Base-by-base conservation (phyloP, 2,113 vertebrate species). In the Leucoraja erinaceus region DNA sequence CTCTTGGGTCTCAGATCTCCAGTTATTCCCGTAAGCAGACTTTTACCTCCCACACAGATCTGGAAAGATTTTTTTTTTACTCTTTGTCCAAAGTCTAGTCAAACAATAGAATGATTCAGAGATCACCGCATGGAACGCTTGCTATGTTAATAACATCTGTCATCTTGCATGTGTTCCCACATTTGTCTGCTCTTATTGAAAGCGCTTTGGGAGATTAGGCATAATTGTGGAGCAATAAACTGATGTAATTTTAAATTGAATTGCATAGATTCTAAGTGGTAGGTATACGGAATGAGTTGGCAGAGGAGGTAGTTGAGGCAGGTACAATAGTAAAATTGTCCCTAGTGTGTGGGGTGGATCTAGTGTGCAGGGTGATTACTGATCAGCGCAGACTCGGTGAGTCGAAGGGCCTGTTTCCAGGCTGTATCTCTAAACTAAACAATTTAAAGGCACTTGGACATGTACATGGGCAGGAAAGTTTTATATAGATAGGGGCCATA, bases 1-100 rank as follows among this genome's bases (percentile, higher is more conserved):
- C 78, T 9, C 78, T 81, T 8, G 47, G 4, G 31, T 81, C 61
- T n/a, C 61, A 86, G 10, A 61, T 63, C 28, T 61, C 10, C 0
- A 11, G 28, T 31, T 86, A 86, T 86, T 86, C 83, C 83, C n/a
- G 56, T 63, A 86, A 86, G 11, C 12, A 59, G 83, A 86, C 83
- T 14, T 47, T 63, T 63, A 86, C 56, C 56, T 86, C 56, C 83
- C 83, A 61, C 83, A 61, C 56, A 86, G 83, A 59, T 28, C 25
- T 84, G 81, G 81, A 86, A 86, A 86, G 3, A 11, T 4, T 59
- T 47, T 47, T 47, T 0, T 47, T n/a, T 86, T n/a, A 76, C n/a
- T 61, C 83, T 86, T 59, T n/a, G 28, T 86, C 83, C 56, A 86
- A 31, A 5, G 4, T 86, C 28, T 14, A 83, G 18, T 83, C 25